Percentiles rank a stretch among this genome's conserved stretches.
phyloP scores from a whole-genome alignment of 1,140 invertebrate species.

The Drosophila subpulchrella region DNA sequence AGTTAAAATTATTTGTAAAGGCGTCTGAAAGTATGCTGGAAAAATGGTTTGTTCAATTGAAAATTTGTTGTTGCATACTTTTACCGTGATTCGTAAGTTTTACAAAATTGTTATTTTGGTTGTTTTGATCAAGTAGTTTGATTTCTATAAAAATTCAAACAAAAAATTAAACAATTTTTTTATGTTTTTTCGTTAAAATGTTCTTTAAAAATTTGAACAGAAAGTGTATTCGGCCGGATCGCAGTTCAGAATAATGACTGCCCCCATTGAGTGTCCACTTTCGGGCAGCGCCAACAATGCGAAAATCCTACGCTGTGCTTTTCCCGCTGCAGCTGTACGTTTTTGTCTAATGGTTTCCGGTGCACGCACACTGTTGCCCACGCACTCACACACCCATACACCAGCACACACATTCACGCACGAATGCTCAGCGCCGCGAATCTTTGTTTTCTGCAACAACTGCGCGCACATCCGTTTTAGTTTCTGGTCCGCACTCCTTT shows the following conservation, averaged over 20 bases:
- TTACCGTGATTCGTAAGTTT: no score
- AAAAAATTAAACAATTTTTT: no score
- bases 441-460: constrained; percentile 78
- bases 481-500: constrained; percentile 37
- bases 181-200: no score
- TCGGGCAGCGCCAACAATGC: constrained; percentile 75
- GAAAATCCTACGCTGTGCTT: constrained; percentile 58
- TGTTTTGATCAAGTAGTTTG: no score
- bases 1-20: no score
- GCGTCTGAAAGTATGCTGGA: no score
- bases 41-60: no score
- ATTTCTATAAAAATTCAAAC: no score
- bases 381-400: constrained; percentile 15
- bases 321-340: constrained; percentile 65
- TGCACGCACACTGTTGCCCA: constrained; percentile 40
- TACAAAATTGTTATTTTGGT: no score
- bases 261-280: constrained; percentile 68
- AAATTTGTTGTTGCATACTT: no score
- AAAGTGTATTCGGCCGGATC: constrained; percentile 17
- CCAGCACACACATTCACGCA: constrained; percentile 66
- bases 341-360: constrained; percentile 82
- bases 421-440: constrained; percentile 77
- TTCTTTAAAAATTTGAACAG: no score
- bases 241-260: constrained; percentile 25
- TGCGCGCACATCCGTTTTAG: constrained; percentile 69